Evolutionary conservation across 2,113 vertebrate species (phyloP), one percentile per base, ranked within the genome.

Genomic region (Ardeotis arabs): DNA sequence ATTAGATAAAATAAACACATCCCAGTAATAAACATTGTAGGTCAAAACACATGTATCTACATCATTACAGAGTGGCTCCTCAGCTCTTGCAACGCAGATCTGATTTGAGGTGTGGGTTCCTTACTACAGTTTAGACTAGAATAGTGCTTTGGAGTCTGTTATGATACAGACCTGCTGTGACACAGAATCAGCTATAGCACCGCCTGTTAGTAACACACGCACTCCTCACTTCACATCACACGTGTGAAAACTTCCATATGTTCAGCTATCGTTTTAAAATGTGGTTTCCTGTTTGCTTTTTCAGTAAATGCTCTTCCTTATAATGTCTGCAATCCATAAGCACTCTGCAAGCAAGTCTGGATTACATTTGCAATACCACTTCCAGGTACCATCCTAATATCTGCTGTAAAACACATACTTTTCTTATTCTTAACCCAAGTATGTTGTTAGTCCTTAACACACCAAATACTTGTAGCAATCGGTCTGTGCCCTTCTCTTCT

Each of bases 241-340:
- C 52, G 63, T 39, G 23, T 86, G 76, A 95, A 95, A 94, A 85
- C 70, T 79, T 85, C 93, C 90, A 44, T 95, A 63, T 95, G 87
- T 67, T 89, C 59, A 73, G 77, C 78, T 90, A 89, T 84, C n/a
- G 24, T 69, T 96, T 91, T 41, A 35, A 95, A 95, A 69, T 85
- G 91, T 27, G 66, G 67, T 90, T 95, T 94, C 84, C 93, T 94
- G 62, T 89, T 93, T 94, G 67, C 50, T 88, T 95, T 95, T 74
- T 45, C 52, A 86, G 72, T 70, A 28, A 90, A 47, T 31, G 55
- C 50, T 86, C 79, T 92, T 88, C 75, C 41, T 84, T 59, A 52
- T 27, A 77, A 88, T 94, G 37, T 63, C 87, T 92, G 79, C 33
- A 88, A 55, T 44, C 75, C 64, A 80, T 69, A 80, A 86, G 31